Percentiles rank a stretch among this genome's conserved stretches.
Evolutionary conservation across 2,888 invertebrate species (phyloP).

Genomic region (Tiliacea citrago): DNA sequence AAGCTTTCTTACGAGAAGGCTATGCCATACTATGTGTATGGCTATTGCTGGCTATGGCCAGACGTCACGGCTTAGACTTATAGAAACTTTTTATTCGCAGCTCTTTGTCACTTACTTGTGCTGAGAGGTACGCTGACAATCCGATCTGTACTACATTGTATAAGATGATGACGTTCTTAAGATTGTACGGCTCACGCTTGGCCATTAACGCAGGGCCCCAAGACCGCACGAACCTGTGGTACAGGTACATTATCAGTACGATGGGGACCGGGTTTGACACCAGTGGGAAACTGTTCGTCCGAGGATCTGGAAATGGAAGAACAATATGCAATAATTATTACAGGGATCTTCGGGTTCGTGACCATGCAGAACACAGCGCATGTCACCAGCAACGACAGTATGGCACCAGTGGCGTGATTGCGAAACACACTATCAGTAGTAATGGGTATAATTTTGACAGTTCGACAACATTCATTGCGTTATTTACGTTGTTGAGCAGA

Average conservation of each 20-base stretch:
- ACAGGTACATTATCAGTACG: slow-evolving; percentile 85
- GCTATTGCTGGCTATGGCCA: too few species aligned
- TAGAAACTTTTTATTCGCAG: too few species aligned
- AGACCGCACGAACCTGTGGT: slow-evolving; percentile 89
- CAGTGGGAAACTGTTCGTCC: slow-evolving; percentile 89
- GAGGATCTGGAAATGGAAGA: slow-evolving; percentile 88
- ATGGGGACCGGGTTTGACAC: slow-evolving; percentile 87
- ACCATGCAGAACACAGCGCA: background rate
- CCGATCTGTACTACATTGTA: slow-evolving; percentile 93
- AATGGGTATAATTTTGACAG: too few species aligned
- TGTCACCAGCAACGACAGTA: too few species aligned
- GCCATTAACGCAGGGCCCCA: slow-evolving; percentile 93
- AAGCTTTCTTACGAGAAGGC: too few species aligned
- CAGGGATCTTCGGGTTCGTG: background rate
- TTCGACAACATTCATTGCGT: too few species aligned
- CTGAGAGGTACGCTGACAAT: slow-evolving; percentile 84
- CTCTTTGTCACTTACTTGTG: slow-evolving; percentile 82
- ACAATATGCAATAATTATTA: background rate
- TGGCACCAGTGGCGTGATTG: background rate
- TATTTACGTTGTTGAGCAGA: too few species aligned
- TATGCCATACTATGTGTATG: too few species aligned
- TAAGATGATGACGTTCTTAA: slow-evolving; percentile 90
- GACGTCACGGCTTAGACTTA: too few species aligned
- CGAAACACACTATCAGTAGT: too few species aligned
- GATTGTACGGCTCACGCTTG: slow-evolving; percentile 91